Evolutionary conservation across 2,797 vertebrate genomes (phyloP).

Genomic region (Syncerus caffer): DNA sequence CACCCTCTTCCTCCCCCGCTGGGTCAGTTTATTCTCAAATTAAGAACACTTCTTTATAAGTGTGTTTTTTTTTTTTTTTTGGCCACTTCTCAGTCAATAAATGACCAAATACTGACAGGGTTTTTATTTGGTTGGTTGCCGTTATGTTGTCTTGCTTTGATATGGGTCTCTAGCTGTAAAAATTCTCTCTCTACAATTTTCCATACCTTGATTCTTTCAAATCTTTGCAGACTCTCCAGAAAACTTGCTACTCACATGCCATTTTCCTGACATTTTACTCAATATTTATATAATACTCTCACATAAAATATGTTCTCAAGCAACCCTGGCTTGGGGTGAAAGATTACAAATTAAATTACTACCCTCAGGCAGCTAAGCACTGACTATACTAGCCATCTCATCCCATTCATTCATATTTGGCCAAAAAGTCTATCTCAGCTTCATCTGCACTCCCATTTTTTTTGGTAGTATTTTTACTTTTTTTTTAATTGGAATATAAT

Average conservation of each 20-base stretch:
- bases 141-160: background rate
- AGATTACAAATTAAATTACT: conserved; percentile 30
- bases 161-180: background rate
- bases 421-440: background rate
- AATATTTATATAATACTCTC: conserved; percentile 37
- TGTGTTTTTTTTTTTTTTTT: background rate
- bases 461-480: background rate
- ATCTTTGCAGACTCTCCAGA: background rate
- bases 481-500: background rate
- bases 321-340: background rate
- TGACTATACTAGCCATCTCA: background rate
- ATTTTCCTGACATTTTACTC: background rate
- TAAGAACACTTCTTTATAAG: background rate
- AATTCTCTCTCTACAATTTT: background rate
- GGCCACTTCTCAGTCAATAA: background rate
- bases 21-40: background rate
- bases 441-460: background rate
- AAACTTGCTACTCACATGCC: background rate
- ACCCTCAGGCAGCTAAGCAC: background rate
- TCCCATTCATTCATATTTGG: background rate
- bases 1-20: rapidly evolving
- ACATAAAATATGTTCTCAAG: conserved; percentile 28
- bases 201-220: conserved; percentile 12
- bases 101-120: background rate
- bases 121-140: background rate